Percentiles rank a stretch among this genome's conserved stretches.
phyloP scores from a whole-genome alignment of 2,888 invertebrate species.

The Megaustenia siamemsis region DNA sequence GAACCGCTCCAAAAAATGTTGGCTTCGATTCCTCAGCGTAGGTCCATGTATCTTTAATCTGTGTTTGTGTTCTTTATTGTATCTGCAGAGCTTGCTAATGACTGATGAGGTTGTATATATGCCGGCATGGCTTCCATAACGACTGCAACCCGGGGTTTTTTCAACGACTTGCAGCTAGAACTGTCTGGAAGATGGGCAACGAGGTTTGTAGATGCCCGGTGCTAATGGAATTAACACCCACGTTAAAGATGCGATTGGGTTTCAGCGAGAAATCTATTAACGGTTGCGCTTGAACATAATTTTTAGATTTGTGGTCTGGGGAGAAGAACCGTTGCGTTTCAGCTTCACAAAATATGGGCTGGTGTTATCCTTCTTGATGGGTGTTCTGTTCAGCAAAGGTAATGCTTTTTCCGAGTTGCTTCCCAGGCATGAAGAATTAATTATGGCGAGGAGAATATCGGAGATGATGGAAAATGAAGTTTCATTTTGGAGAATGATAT shows the following conservation, averaged over 20 bases:
- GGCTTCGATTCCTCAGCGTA: neutral
- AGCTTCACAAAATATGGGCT: neutral
- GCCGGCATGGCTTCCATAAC: neutral
- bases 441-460: constrained; percentile 43
- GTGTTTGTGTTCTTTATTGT: constrained; percentile 24
- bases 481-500: constrained; percentile 11
- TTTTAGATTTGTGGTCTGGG: constrained; percentile 37
- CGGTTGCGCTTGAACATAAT: constrained; percentile 32
- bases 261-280: constrained; percentile 41
- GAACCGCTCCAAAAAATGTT: neutral
- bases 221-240: constrained; percentile 37
- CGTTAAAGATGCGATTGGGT: constrained; percentile 40
- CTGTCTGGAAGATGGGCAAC: neutral
- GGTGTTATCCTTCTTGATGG: constrained; percentile 39
- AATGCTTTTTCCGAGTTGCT: constrained; percentile 43
- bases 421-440: constrained; percentile 41
- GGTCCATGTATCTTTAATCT: constrained; percentile 31
- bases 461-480: constrained; percentile 40
- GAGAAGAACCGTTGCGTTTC: neutral
- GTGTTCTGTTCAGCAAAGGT: constrained; percentile 25
- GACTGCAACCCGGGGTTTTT: neutral
- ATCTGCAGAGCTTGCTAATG: constrained; percentile 22
- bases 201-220: neutral
- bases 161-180: neutral
- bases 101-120: neutral